Base-by-base conservation (phyloP, 2,797 vertebrate genomes). In the Caiman crocodilus region DNA sequence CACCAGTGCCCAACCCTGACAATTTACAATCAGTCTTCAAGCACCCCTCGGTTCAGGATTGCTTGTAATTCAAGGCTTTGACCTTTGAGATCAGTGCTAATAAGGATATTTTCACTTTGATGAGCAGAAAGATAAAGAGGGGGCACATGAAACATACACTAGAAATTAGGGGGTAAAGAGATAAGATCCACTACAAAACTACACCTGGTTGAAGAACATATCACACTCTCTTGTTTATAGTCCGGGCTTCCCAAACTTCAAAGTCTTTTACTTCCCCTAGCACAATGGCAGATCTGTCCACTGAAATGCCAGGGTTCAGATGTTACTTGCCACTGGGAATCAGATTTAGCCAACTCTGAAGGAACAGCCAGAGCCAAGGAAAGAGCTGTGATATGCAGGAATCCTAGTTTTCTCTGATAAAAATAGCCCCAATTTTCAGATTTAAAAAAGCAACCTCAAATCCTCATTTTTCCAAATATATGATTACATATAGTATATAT, bases 11-110 rank as follows among this genome's bases (percentile, higher is more conserved):
- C 76, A 71, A 88, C 73, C 69, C 79, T 67, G 57, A 78, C 76
- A 87, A 63, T 79, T 79, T 50, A 82, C n/a, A 23, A 4, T 28
- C 90, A 90, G 91, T 89, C 92, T 92, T 94, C 80, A 73, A 14
- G 75, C 13, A 42, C 21, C 76, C 64, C 65, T 90, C 81, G 55
- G 69, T 63, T 94, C 57, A 64, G 61, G 64, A 14, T 9, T 58
- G 35, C 64, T 91, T 89, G 9, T 59, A 92, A 57, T 64, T 65
- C 63, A 65, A 65, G 28, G 28, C 9, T 32, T 67, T 67, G 32
- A 67, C 18, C n/a, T 21, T 32, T 18, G 20, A 32, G 30, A 67
- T n/a, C 64, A 67, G 30, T 10, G 32, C n/a, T 67, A 67, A 32
- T 92, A 90, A 90, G 28, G 42, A 78, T 4, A 10, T 20, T 69